Base-by-base conservation (phyloP, 2,888 invertebrate genomes). In the Andrena haemorrhoa region DNA sequence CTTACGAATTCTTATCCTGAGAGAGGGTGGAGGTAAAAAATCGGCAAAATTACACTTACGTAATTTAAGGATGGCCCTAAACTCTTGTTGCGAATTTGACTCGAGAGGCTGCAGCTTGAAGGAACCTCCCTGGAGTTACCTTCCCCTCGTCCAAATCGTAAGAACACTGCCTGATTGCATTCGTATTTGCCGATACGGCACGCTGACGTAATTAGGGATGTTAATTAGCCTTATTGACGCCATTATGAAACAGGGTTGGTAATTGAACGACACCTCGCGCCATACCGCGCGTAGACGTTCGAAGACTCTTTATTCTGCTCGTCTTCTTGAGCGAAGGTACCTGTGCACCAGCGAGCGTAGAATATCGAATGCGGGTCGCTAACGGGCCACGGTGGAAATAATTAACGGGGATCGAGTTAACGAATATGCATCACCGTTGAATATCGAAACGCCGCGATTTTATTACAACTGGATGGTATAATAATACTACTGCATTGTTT, bases 391-490 rank as follows among this genome's bases (percentile, higher is more conserved):
- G 72, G 33, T 49, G 31, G 31, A 64, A 71, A 63, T 69, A 74
- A 79, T 71, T 68, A 64, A 29, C 70, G 10, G 8, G 23, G 35
- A 29, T 51, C 63, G 41, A 71, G 26, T 66, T 63, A 49, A 33
- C 64, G 65, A 72, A 79, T 79, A 68, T 63, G 56, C 61, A 82
- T 63, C 23, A 2, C 5, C 23, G 8, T n/a, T 41, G 41, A 41
- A 41, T 64, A 10, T 35, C 31, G 20, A 26, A 56, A 23, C 10
- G n/a, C 20, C 35, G 12, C 1, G 53, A 2, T 53, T 29, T n/a
- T 26, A 41, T 23, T 7, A 26, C 47, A 41, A 12, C 41, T 16
- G 41, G 41, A 41, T 41, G 41, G 41, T 41, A 41, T 41, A 41
- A 41, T 41, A 41, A 41, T 41, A 16, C 41, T 12, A 4, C 41